Evolutionary conservation across 2,113 vertebrate genomes (phyloP), one percentile per base, ranked within the genome.

Genomic region (Petaurus breviceps): DNA sequence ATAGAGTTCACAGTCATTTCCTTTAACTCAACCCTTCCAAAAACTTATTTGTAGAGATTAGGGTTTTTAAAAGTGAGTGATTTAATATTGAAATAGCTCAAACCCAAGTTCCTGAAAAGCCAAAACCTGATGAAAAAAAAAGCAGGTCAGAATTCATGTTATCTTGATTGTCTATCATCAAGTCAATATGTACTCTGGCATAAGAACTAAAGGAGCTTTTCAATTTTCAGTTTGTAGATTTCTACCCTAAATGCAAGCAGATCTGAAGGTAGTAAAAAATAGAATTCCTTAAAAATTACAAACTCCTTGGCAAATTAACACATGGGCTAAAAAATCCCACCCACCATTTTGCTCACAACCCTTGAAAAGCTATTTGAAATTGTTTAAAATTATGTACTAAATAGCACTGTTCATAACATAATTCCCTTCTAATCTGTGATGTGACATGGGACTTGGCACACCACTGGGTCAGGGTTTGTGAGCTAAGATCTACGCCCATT

Each of bases 261-360:
- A 97, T 57, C 90, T 92, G 91, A 95, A 97, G 95, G 96, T 91
- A 50, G 92, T 43, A 61, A 43, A 92, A 93, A 53, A 94, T 43
- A 24, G 93, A 57, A 49, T 89, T 84, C 92, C 12, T 47, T 50
- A 51, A 77, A 77, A 90, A 47, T 12, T 89, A 55, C 90, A 49
- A 61, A 92, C 89, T 28, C 49, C 37, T 91, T 3, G 46, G 77
- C 77, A 89, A 47, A 12, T 4, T 53, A 0, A 55, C 28, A 0
- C 90, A 31, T 2, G 2, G n/a, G 3, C n/a, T 43, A 26, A 91
- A 93, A 91, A 46, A 51, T 0, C 49, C 94, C 93, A 9, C 94
- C 92, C 92, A 92, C 90, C n/a, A 8, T 31, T 91, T 5, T 46
- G 94, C 95, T 96, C 93, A 43, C 25, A 47, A 95, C 54, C 47